phyloP scores from a whole-genome alignment of 1,140 invertebrate species.

The Psilanteris sp. region DNA sequence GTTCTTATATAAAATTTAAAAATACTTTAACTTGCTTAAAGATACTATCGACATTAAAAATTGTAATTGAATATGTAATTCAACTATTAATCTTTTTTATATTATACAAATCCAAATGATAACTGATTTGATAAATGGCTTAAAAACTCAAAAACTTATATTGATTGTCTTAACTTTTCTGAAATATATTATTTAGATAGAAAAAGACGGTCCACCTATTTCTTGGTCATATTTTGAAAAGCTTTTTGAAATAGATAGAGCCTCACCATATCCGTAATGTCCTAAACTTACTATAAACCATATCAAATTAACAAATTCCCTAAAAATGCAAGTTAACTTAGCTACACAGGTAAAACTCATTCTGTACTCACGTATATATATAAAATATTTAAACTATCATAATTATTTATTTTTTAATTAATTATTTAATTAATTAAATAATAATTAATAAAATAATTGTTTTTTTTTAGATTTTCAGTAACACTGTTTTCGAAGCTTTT shows the following conservation, averaged over 20 bases:
- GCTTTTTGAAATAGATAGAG: too few relatives aligned
- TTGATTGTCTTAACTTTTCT: slow-evolving; percentile 5
- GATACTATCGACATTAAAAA: too few relatives aligned
- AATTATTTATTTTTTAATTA: too few relatives aligned
- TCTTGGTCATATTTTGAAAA: slow-evolving; percentile 25
- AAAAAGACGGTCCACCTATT: slow-evolving; percentile 11
- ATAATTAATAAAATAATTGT: not conserved
- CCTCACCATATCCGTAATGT: slow-evolving; percentile 3
- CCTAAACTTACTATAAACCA: slow-evolving; percentile 10
- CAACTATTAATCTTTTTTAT: too few relatives aligned
- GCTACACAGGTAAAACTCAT: slow-evolving; percentile 20
- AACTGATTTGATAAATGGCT: too few relatives aligned
- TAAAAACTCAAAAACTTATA: too few relatives aligned
- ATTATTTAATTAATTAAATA: too few relatives aligned
- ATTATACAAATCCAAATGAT: too few relatives aligned
- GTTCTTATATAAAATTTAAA: too few relatives aligned
- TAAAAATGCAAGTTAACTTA: slow-evolving; percentile 16
- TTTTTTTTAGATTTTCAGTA: slow-evolving; percentile 13
- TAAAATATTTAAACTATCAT: not conserved
- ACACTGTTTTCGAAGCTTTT: slow-evolving; percentile 4
- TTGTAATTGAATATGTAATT: too few relatives aligned
- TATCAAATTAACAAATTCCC: slow-evolving; percentile 6
- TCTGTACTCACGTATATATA: not conserved
- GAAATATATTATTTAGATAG: slow-evolving; percentile 17
- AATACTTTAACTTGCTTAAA: too few relatives aligned